These are phyloP conservation scores for Troglohyphantes excavatus DNA, from an alignment of 2,888 invertebrate genomes.

Conservation along the genomic window DNA sequence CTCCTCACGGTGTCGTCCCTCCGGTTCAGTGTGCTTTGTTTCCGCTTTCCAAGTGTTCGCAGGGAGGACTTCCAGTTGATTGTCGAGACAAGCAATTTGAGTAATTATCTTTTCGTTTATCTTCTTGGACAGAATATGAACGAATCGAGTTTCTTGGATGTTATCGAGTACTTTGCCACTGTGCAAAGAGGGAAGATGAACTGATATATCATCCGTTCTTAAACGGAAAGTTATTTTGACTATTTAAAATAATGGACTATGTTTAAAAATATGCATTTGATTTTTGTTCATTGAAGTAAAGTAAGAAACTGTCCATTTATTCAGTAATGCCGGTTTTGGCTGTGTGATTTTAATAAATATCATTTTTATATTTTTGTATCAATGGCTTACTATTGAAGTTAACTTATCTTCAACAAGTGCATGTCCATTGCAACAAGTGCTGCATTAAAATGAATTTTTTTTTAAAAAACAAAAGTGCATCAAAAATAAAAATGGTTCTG, in stretches of 20 bases:
- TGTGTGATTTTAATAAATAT: neutral
- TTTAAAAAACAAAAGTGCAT: too few species aligned
- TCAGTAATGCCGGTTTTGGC: too few species aligned
- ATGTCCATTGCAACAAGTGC: too few species aligned
- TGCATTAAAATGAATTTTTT: too few species aligned
- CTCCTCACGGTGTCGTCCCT: slow-evolving; percentile 93
- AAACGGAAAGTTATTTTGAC: too few species aligned
- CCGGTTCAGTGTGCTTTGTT: slow-evolving; percentile 93
- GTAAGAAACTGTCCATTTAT: too few species aligned
- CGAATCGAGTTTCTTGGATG: slow-evolving; percentile 12
- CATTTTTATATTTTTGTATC: neutral
- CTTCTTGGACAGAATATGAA: slow-evolving; percentile 96
- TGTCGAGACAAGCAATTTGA: slow-evolving; percentile 92
- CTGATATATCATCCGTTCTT: neutral
- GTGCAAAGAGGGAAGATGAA: slow-evolving; percentile 31
- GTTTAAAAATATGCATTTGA: too few species aligned
- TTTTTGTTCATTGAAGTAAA: too few species aligned
- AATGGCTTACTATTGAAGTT: too few species aligned
- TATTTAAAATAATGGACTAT: too few species aligned
- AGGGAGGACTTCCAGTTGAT: slow-evolving; percentile 95
- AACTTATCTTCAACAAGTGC: too few species aligned
- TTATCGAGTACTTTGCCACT: slow-evolving; percentile 35
- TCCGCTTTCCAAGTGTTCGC: slow-evolving; percentile 92
- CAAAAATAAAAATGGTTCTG: too few species aligned
- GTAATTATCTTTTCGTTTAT: slow-evolving; percentile 95